Percentiles rank a stretch among this genome's conserved stretches.
Evolutionary conservation across 2,888 invertebrate genomes (phyloP).

Genomic region (Drosophila monieri): DNA sequence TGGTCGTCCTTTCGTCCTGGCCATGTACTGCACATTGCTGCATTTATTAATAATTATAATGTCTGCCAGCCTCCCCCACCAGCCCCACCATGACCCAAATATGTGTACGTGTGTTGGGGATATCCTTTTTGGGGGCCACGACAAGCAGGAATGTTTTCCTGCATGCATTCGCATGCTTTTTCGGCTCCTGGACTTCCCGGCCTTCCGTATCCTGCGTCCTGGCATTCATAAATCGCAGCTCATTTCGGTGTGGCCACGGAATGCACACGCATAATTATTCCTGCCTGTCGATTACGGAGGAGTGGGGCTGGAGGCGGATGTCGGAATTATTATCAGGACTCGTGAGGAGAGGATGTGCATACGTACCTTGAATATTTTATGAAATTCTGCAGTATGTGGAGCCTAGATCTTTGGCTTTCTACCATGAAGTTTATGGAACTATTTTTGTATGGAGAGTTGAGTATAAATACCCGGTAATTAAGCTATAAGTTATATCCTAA

Average conservation of each 20-base stretch:
- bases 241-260: constrained; percentile 79
- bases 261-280: constrained; percentile 80
- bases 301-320: not conserved
- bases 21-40: constrained; percentile 44
- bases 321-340: not conserved
- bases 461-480: not conserved
- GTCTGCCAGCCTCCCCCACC: constrained; percentile 56
- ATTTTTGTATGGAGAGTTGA: no score
- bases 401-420: not conserved
- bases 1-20: constrained; percentile 6
- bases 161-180: constrained; percentile 13
- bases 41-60: constrained; percentile 80
- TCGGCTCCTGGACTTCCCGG: constrained; percentile 35
- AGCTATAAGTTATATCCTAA: no score
- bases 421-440: no score
- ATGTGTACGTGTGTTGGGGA: constrained; percentile 24
- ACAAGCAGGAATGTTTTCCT: constrained; percentile 24
- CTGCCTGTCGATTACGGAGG: constrained; percentile 52
- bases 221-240: constrained; percentile 78
- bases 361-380: not conserved
- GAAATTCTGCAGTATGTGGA: not conserved
- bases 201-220: constrained; percentile 21
- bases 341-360: no score
- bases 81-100: no score
- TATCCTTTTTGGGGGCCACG: constrained; percentile 22